phyloP scores from a whole-genome alignment of 2,888 invertebrate genomes.

The Dasysyrphus tricinctus region DNA sequence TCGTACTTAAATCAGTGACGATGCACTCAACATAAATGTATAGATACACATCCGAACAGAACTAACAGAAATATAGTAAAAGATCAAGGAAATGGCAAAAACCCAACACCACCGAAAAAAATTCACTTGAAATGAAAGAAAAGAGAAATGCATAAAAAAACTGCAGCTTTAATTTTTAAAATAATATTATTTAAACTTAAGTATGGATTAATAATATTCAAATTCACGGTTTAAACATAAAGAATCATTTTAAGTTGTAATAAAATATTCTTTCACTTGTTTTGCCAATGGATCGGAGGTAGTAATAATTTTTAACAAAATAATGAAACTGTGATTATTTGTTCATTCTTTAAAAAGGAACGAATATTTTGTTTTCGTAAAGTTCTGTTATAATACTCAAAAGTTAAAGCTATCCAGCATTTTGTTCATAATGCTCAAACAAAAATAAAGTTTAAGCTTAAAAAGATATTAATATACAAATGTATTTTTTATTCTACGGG shows the following conservation, averaged over 20 bases:
- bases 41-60: neutral
- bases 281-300: neutral
- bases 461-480: neutral
- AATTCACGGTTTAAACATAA: neutral
- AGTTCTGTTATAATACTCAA: too few relatives aligned
- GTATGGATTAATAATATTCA: neutral
- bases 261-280: neutral
- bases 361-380: too few relatives aligned
- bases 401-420: neutral
- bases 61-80: conserved; percentile 19
- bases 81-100: neutral
- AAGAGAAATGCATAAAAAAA: conserved; percentile 50
- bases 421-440: neutral
- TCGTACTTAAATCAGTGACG: conserved; percentile 1
- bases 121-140: conserved; percentile 34
- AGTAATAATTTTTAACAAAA: too few relatives aligned
- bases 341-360: neutral
- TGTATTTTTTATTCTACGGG: too few relatives aligned
- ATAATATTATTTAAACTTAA: neutral
- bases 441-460: neutral
- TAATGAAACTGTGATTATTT: neutral
- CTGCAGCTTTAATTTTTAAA: neutral
- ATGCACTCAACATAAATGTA: conserved; percentile 44
- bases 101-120: conserved; percentile 56
- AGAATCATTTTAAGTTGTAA: too few relatives aligned